Base-by-base conservation (phyloP, 2,113 vertebrate genomes). In the Antigone vipio region DNA sequence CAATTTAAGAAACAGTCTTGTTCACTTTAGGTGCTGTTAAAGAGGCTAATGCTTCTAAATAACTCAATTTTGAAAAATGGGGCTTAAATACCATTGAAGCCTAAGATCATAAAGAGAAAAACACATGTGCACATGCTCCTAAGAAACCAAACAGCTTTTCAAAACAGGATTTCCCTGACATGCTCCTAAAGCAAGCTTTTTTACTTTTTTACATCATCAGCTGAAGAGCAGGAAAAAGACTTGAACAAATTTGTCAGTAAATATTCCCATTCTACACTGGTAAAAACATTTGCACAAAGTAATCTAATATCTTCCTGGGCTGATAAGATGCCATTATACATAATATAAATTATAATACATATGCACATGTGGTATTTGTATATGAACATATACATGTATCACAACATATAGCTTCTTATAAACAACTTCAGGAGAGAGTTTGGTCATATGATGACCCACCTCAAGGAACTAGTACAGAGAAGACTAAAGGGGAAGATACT, bases 141-240 rank as follows among this genome's bases (percentile, higher is more conserved):
- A 50, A 38, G 85, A 86, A 92, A 91, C 79, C 42, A 93, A 95
- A 83, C 40, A 77, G 82, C 72, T 83, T 86, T 86, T 76, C 94
- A 94, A 89, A 89, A 88, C 56, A 82, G 13, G 34, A 30, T 80
- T 68, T 85, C 69, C 87, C 88, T 74, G 47, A 75, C 56, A 59
- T 21, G 34, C 60, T 93, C 52, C 52, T 75, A 47, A 91, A 81
- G 80, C 55, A 92, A 93, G 56, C 30, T 71, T 1, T 93, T 93
- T 87, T 22, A 81, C 73, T 89, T 38, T 38, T 38, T 38, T 38
- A 38, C 12, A 6, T 42, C 66, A 55, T 6, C 82, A 85, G 50
- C 47, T 63, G 47, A 89, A 93, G 59, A 74, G 64, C 64, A 67
- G 32, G 35, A 73, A 49, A 86, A 76, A 78, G 72, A 73, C 34